Evolutionary conservation across 1,140 invertebrate species (phyloP).

Genomic region (Babylonia areolata): DNA sequence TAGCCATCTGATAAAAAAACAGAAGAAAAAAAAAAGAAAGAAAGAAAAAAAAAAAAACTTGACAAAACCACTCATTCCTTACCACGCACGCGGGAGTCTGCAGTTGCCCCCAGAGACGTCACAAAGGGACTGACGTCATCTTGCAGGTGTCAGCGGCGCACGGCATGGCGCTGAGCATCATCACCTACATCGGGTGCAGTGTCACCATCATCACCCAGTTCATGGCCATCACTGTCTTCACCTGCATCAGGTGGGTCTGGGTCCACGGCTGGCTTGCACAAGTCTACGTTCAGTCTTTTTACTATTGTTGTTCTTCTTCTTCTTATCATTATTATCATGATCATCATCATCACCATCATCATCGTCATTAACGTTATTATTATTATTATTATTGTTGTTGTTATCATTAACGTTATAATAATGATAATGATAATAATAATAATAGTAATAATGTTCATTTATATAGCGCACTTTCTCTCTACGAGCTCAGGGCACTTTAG

Average conservation of each 20-base stretch:
- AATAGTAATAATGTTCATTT: too few relatives aligned
- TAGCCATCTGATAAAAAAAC: neutral
- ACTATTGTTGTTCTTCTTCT: too few relatives aligned
- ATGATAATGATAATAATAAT: too few relatives aligned
- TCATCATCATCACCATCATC: too few relatives aligned
- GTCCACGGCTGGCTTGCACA: too few relatives aligned
- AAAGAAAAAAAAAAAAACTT: neutral
- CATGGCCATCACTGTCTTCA: slow-evolving; percentile 65
- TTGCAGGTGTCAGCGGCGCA: slow-evolving; percentile 50
- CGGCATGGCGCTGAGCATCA: slow-evolving; percentile 56
- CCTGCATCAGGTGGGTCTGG: slow-evolving; percentile 62
- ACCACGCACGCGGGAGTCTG: neutral
- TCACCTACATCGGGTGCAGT: slow-evolving; percentile 68
- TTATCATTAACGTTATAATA: too few relatives aligned
- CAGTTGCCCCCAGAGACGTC: neutral
- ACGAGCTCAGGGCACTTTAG: too few relatives aligned
- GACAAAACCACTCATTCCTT: neutral
- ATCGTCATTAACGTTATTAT: too few relatives aligned
- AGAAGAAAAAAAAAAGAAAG: neutral
- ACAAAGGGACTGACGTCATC: neutral
- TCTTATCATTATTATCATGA: too few relatives aligned
- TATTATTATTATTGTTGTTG: too few relatives aligned
- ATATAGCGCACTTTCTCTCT: too few relatives aligned
- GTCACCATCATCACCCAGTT: slow-evolving; percentile 59
- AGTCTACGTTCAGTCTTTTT: too few relatives aligned